Base-by-base conservation (phyloP, 1,140 invertebrate species). In the Drosophila teissieri region DNA sequence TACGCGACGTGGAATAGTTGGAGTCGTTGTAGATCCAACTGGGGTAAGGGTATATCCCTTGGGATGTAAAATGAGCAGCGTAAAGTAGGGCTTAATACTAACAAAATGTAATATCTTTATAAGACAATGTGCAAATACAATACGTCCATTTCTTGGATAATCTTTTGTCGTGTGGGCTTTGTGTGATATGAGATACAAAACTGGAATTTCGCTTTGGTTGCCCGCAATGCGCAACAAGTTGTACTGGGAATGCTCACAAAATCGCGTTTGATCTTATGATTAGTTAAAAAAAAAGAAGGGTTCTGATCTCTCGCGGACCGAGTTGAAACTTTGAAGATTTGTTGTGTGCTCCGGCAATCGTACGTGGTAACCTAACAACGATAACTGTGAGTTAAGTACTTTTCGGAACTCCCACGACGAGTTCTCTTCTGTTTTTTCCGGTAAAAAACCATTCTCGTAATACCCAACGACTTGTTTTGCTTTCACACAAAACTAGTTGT, bases 41-140 rank as follows among this genome's bases (percentile, higher is more conserved):
- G 15, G 65, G 68, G 36, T 10, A 46, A 53, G 62, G 65, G 65
- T 57, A 46, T 34, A 34, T 57, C 73, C 55, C 24, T 75, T 42
- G 53, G 67, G 39, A 69, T 68, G 51, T 56, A 53, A 70, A 68
- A 64, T 78, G 69, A 83, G 70, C 79, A 78, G 79, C 55, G 39
- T 61, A 82, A 56, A 34, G 15, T 17, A 57, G 19, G 1, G 42
- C 70, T 83, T 84, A 84, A 83, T 58, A 72, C 76, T 83, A 84
- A 45, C 67, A 73, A 84, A 65, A 56, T 80, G 61, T 65, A 80
- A 84, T 83, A 83, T 78, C 76, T 80, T 83, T 65, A 55, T 17
- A 60, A 61, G 73, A 78, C 58, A 63, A 39, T 77, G 39, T 65
- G 72, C 49, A 62, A 56, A 45, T 48, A 37, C 45, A 60, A 46